Evolutionary conservation across 2,797 vertebrate species (phyloP).

Genomic region (Lindbergichthys nudifrons): DNA sequence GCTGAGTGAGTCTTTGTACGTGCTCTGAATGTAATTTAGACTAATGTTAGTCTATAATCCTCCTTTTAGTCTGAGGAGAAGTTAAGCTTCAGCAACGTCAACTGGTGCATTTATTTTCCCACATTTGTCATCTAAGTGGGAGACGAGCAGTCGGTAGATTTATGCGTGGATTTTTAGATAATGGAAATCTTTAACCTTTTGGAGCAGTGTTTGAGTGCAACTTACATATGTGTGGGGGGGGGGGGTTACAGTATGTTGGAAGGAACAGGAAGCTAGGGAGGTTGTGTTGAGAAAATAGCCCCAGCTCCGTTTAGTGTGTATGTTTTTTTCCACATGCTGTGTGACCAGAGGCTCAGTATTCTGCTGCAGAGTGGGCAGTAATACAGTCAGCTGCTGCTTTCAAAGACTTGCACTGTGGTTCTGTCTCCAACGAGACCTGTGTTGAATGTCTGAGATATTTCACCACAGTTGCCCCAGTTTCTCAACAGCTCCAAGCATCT

Average conservation of each 20-base stretch:
- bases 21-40: too few relatives aligned
- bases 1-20: too few relatives aligned
- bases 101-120: background rate
- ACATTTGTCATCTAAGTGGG: background rate
- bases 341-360: background rate
- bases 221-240: background rate
- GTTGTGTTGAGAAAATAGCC: background rate
- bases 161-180: background rate
- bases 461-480: slow-evolving; percentile 63
- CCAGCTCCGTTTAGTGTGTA: background rate
- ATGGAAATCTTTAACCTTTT: background rate
- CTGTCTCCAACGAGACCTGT: slow-evolving; percentile 41
- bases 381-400: slow-evolving; percentile 40
- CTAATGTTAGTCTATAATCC: too few relatives aligned
- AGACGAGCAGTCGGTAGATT: background rate
- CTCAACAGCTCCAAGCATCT: slow-evolving; percentile 70
- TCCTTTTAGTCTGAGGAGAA: background rate
- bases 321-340: background rate
- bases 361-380: slow-evolving; percentile 4
- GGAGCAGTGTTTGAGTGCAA: background rate
- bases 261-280: background rate
- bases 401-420: slow-evolving; percentile 20
- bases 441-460: slow-evolving; percentile 58
- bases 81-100: background rate
- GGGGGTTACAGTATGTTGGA: background rate